phyloP scores from a whole-genome alignment of 2,888 invertebrate genomes.

The Callinectes sapidus region DNA sequence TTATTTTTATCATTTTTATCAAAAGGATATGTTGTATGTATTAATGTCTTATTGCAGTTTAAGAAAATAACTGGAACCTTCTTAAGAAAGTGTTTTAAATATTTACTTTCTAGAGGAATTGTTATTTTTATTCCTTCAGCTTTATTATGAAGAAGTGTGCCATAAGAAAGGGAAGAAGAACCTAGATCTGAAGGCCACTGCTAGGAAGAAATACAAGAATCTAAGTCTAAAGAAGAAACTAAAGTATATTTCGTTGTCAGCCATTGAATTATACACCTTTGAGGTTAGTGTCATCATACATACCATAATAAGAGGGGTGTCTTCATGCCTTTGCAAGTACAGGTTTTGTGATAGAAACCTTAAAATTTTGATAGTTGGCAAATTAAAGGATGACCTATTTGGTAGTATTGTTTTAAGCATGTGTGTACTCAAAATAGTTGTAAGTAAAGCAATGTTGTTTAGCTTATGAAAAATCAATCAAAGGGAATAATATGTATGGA shows the following conservation, averaged over 20 bases:
- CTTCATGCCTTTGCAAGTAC: not conserved
- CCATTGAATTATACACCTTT: slow-evolving; percentile 18
- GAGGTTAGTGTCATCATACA: not conserved
- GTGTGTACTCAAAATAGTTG: too few relatives aligned
- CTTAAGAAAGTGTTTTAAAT: too few relatives aligned
- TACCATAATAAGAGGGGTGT: not conserved
- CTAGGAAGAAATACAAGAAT: not conserved
- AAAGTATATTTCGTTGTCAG: slow-evolving; percentile 8
- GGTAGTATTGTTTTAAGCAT: not conserved
- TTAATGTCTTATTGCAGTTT: too few relatives aligned
- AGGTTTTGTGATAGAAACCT: not conserved
- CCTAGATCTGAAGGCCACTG: not conserved
- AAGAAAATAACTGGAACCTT: too few relatives aligned
- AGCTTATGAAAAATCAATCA: too few relatives aligned
- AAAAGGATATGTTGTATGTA: too few relatives aligned
- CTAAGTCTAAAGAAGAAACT: not conserved
- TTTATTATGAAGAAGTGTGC: slow-evolving; percentile 25
- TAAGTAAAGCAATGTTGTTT: too few relatives aligned
- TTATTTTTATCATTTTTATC: too few relatives aligned
- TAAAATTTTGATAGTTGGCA: not conserved
- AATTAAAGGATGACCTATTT: not conserved
- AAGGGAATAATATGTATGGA: too few relatives aligned
- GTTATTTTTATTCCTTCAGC: not conserved
- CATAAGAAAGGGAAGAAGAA: not conserved
- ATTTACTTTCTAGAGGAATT: too few relatives aligned